Percentiles rank a stretch among this genome's conserved stretches.
phyloP scores from a whole-genome alignment of 2,888 invertebrate species.

The Gnatocerus cornutus region DNA sequence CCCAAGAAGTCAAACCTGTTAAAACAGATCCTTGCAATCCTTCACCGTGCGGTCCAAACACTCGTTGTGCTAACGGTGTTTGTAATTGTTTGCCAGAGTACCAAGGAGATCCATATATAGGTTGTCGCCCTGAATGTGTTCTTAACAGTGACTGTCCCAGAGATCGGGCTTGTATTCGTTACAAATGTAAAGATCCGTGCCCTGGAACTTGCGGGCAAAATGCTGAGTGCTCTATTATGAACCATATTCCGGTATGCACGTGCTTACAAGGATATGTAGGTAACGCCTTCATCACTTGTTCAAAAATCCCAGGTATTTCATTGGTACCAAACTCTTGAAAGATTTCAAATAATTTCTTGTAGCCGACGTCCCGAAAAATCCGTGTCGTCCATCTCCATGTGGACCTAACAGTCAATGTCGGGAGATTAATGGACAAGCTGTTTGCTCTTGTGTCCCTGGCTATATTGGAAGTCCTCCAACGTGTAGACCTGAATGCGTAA shows the following conservation, averaged over 20 bases:
- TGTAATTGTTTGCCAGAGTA: slow-evolving; percentile 77
- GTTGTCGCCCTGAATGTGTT: slow-evolving; percentile 81
- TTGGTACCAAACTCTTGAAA: not conserved
- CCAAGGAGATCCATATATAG: slow-evolving; percentile 78
- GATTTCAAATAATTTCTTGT: slow-evolving; percentile 7
- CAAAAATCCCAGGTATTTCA: slow-evolving; percentile 52
- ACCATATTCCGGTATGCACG: slow-evolving; percentile 81
- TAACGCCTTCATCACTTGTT: slow-evolving; percentile 67
- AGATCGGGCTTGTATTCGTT: slow-evolving; percentile 76
- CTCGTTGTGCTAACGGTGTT: slow-evolving; percentile 77
- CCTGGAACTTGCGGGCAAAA: slow-evolving; percentile 79
- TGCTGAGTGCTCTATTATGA: slow-evolving; percentile 80
- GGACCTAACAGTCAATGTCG: slow-evolving; percentile 75
- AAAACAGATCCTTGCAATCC: slow-evolving; percentile 80
- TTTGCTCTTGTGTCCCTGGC: slow-evolving; percentile 79
- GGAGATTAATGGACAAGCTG: slow-evolving; percentile 75
- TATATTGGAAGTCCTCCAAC: slow-evolving; percentile 85
- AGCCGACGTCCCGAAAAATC: slow-evolving; percentile 60
- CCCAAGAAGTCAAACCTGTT: slow-evolving; percentile 42
- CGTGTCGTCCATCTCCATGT: slow-evolving; percentile 83
- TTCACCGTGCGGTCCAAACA: slow-evolving; percentile 80
- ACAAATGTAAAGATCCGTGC: slow-evolving; percentile 81
- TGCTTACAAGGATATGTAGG: slow-evolving; percentile 79
- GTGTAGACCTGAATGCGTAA: slow-evolving; percentile 83
- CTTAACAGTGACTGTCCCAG: slow-evolving; percentile 77